Base-by-base conservation (phyloP, 1,140 invertebrate genomes). In the Heliconius hermathena region DNA sequence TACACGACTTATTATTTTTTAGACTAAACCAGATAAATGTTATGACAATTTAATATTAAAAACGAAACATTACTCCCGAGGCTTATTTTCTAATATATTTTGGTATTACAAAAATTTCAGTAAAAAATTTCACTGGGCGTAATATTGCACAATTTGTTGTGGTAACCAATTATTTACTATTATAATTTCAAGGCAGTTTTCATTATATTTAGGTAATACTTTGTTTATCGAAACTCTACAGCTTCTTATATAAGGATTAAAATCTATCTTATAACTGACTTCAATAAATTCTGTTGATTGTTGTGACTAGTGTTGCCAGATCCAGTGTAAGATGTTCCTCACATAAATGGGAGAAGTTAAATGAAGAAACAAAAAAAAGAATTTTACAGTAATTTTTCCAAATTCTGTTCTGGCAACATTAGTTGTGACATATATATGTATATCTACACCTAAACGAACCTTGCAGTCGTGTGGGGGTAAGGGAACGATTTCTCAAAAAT, bases 401-500 rank as follows among this genome's bases (percentile, higher is more conserved):
- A 26, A 66, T 60, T 26, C 60, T 66, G 60, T 29, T 41, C 36
- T 72, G 71, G 71, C 36, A 72, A 72, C 71, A 72, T 41, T 72
- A 72, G 71, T 72, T 36, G 36, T 76, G 74, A 78, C 71, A 41
- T 26, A 71, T 49, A 36, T 18, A 71, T 49, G 26, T 76, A 82
- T 74, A 73, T 79, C 81, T 75, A 77, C 76, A 80, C 36, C 75
- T 78, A 74, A 52, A 77, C 71, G 73, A 85, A 90, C 92, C 89
- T 93, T 90, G 89, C 92, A 91, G 81, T 85, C 76, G 80, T 85
- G 90, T 89, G 89, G 90, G 86, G 86, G 78, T 83, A 82, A 85
- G 89, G 92, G 89, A 90, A 85, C 80, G 84, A 84, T 90, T 92
- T 89, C 90, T 92, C 89, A 85, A 83, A 82, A 86, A 87, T 86